These are phyloP conservation scores for Drosophila paracracens DNA, from an alignment of 2,888 invertebrate genomes.

Conservation along the genomic window DNA sequence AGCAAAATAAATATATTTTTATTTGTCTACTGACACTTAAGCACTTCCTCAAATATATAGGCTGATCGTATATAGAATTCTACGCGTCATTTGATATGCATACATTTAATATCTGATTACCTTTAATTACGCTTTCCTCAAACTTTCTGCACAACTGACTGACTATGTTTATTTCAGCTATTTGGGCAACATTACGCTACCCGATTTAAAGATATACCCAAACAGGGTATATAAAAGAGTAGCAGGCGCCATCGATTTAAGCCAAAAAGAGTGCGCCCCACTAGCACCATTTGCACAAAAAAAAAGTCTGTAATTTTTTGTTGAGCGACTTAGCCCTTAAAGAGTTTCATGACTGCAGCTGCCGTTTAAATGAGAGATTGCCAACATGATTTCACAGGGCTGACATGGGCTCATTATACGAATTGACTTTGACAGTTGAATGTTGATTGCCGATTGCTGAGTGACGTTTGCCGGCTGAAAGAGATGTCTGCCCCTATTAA, in stretches of 20 bases:
- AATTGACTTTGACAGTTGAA: constrained; percentile 42
- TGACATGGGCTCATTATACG: constrained; percentile 36
- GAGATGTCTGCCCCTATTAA: constrained; percentile 15
- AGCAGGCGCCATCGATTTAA: constrained; percentile 25
- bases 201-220: neutral
- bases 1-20: neutral
- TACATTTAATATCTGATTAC: neutral
- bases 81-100: neutral
- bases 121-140: neutral
- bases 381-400: constrained; percentile 14
- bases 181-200: neutral
- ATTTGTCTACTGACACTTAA: neutral
- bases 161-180: neutral
- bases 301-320: constrained; percentile 2
- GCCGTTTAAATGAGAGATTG: constrained; percentile 3
- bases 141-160: neutral
- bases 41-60: neutral
- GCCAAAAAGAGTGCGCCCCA: constrained; percentile 35
- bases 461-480: constrained; percentile 9
- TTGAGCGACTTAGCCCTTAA: constrained; percentile 15
- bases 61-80: neutral
- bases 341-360: neutral
- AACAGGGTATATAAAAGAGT: constrained; percentile 29
- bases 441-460: constrained; percentile 26
- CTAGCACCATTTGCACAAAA: constrained; percentile 34